phyloP scores from a whole-genome alignment of 2,113 vertebrate genomes.

The Amblyornis subalaris region DNA sequence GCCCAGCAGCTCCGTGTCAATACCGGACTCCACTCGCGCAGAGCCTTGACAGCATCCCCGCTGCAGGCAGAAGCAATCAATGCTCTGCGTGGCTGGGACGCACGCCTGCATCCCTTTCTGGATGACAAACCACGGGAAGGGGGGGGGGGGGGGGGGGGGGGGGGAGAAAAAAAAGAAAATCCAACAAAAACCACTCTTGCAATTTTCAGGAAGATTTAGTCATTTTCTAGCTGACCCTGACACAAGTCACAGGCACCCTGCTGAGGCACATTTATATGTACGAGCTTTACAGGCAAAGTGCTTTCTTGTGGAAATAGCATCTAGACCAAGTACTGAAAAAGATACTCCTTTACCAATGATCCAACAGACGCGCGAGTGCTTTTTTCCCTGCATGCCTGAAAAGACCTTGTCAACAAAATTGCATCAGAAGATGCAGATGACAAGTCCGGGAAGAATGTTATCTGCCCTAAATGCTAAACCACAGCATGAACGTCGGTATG shows the following conservation, averaged over 20 bases:
- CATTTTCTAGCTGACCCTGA: neutral
- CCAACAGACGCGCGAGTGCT: neutral
- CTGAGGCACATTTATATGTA: neutral
- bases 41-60: conserved; percentile 82
- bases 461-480: neutral
- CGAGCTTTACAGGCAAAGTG: neutral
- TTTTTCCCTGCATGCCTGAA: neutral
- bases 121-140: neutral
- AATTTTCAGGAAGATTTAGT: neutral
- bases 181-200: neutral
- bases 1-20: conserved; percentile 80
- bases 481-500: neutral
- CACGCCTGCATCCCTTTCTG: conserved; percentile 60
- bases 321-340: neutral
- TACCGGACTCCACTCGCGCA: conserved; percentile 82
- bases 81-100: conserved; percentile 78
- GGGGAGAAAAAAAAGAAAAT: too few relatives aligned
- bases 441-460: neutral
- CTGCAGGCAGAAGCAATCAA: conserved; percentile 88
- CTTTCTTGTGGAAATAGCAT: neutral
- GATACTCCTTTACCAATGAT: neutral
- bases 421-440: neutral
- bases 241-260: neutral
- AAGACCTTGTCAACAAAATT: conserved; percentile 27
- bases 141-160: rapidly evolving